These are phyloP conservation scores for Charanyca ferruginea DNA, from an alignment of 2,888 invertebrate species.

Conservation along the genomic window DNA sequence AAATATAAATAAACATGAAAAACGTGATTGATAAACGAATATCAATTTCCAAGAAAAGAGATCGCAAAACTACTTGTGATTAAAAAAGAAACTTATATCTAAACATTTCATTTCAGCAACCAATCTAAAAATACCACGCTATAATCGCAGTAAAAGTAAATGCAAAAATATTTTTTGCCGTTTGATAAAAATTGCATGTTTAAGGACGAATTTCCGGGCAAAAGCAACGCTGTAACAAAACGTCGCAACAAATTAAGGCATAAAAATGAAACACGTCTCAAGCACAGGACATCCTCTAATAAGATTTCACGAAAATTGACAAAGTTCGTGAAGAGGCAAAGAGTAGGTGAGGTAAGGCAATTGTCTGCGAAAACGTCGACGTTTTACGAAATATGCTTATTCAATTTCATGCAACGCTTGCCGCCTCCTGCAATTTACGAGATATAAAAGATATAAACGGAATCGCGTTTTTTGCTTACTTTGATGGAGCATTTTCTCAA, in stretches of 20 bases:
- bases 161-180: background rate
- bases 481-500: constrained; percentile 90
- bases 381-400: constrained; percentile 92
- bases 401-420: constrained; percentile 92
- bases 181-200: constrained; percentile 12
- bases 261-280: constrained; percentile 78
- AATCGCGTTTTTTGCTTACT: constrained; percentile 91
- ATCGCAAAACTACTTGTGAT: background rate
- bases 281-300: constrained; percentile 86
- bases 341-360: constrained; percentile 91
- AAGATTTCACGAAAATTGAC: constrained; percentile 90
- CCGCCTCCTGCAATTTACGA: constrained; percentile 91
- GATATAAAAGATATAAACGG: constrained; percentile 91
- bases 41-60: background rate
- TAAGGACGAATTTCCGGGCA: constrained; percentile 21
- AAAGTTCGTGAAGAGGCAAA: constrained; percentile 89
- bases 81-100: no score
- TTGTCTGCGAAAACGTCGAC: constrained; percentile 91
- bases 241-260: constrained; percentile 68
- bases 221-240: constrained; percentile 38
- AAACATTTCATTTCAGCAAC: background rate
- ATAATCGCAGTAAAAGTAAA: background rate
- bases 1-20: background rate
- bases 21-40: background rate
- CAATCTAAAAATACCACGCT: background rate